phyloP scores from a whole-genome alignment of 2,888 invertebrate species.

The Drosophila anomelani region DNA sequence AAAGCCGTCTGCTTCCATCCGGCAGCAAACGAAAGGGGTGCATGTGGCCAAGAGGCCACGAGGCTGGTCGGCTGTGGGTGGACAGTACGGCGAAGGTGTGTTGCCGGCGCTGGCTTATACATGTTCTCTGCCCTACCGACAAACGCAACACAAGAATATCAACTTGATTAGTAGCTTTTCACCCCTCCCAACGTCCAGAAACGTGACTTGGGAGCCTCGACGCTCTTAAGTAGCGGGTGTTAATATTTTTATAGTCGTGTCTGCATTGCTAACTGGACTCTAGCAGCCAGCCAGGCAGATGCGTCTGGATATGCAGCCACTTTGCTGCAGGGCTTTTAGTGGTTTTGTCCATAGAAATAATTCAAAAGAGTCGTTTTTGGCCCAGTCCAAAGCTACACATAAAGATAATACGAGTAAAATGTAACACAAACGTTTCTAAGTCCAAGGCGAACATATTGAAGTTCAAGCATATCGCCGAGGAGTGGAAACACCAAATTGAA shows the following conservation, averaged over 20 bases:
- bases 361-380: slow-evolving; percentile 42
- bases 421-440: neutral
- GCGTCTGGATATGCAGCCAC: neutral
- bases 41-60: slow-evolving; percentile 6
- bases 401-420: slow-evolving; percentile 20
- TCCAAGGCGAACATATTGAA: slow-evolving; percentile 14
- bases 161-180: slow-evolving; percentile 50
- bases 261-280: slow-evolving; percentile 30
- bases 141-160: slow-evolving; percentile 37
- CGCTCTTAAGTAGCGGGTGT: slow-evolving; percentile 58
- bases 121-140: slow-evolving; percentile 48
- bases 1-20: slow-evolving; percentile 54
- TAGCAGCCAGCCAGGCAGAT: slow-evolving; percentile 13
- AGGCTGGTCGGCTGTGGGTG: slow-evolving; percentile 36
- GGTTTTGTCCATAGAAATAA: slow-evolving; percentile 43
- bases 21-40: slow-evolving; percentile 7
- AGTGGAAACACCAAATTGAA: slow-evolving; percentile 9
- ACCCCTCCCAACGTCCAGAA: slow-evolving; percentile 22
- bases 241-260: slow-evolving; percentile 61
- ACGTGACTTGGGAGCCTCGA: slow-evolving; percentile 70
- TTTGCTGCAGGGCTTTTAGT: slow-evolving; percentile 45
- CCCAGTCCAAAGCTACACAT: slow-evolving; percentile 38
- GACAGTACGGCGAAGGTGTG: slow-evolving; percentile 52
- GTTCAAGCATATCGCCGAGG: slow-evolving; percentile 31
- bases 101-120: slow-evolving; percentile 58